phyloP scores from a whole-genome alignment of 1,140 invertebrate species.

The Drosophila kepulauana region DNA sequence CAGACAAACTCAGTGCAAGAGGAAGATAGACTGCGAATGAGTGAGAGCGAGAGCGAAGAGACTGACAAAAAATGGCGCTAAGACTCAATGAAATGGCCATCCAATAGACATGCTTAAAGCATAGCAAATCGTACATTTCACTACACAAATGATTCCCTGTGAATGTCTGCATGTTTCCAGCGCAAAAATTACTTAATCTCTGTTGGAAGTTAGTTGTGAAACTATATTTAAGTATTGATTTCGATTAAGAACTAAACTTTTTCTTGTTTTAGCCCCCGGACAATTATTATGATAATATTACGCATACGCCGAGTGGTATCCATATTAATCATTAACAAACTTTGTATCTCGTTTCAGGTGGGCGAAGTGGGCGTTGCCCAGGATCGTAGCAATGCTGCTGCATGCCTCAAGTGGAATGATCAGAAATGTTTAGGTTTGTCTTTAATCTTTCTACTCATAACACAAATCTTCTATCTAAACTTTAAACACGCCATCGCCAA shows the following conservation, averaged over 20 bases:
- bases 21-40: neutral
- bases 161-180: neutral
- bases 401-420: conserved; percentile 77
- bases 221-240: neutral
- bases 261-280: neutral
- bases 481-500: conserved; percentile 70
- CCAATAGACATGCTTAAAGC: conserved; percentile 2
- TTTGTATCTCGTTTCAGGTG: conserved; percentile 57
- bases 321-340: conserved; percentile 1
- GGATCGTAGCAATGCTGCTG: conserved; percentile 72
- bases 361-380: conserved; percentile 67
- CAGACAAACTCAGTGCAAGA: conserved; percentile 25
- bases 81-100: neutral
- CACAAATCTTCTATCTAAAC: conserved; percentile 73
- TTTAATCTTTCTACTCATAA: conserved; percentile 73
- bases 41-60: neutral
- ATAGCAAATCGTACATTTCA: neutral
- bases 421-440: conserved; percentile 84
- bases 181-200: neutral
- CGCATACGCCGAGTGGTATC: conserved; percentile 7
- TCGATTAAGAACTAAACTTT: neutral
- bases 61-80: neutral
- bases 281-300: neutral
- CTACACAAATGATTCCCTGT: neutral
- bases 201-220: no score